phyloP scores from a whole-genome alignment of 2,888 invertebrate genomes.

The Schizotus pectinicornis region DNA sequence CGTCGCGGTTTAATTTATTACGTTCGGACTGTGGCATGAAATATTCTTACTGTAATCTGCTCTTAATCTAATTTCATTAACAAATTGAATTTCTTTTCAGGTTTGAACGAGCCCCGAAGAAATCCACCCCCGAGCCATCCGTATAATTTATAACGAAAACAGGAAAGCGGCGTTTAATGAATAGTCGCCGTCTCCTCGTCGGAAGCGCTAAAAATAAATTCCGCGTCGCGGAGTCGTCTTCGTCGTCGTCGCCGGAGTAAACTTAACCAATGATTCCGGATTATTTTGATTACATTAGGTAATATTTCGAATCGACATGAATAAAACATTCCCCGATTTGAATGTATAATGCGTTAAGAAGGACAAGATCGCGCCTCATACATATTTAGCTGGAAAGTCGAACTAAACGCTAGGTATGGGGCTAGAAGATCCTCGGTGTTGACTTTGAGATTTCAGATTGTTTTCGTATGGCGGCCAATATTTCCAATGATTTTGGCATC shows the following conservation, averaged over 20 bases:
- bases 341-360: constrained; percentile 37
- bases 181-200: background rate
- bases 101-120: constrained; percentile 12
- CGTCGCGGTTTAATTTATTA: constrained; percentile 13
- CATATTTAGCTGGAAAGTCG: constrained; percentile 37
- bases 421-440: background rate
- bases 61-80: constrained; percentile 39
- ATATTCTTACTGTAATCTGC: constrained; percentile 15
- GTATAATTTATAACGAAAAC: constrained; percentile 29
- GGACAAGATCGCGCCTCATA: constrained; percentile 39
- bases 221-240: background rate
- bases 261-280: background rate
- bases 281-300: constrained; percentile 24
- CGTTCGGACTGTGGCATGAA: background rate
- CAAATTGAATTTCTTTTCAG: constrained; percentile 43
- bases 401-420: constrained; percentile 7
- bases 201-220: constrained; percentile 11
- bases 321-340: constrained; percentile 39
- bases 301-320: constrained; percentile 31
- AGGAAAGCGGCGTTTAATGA: constrained; percentile 11
- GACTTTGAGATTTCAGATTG: background rate
- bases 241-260: background rate
- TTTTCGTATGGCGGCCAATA: constrained; percentile 57
- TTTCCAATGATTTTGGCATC: constrained; percentile 31
- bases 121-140: constrained; percentile 20